Evolutionary conservation across 2,888 invertebrate genomes (phyloP), one percentile per base, ranked within the genome.

Genomic region (Xestia rhomboidea): DNA sequence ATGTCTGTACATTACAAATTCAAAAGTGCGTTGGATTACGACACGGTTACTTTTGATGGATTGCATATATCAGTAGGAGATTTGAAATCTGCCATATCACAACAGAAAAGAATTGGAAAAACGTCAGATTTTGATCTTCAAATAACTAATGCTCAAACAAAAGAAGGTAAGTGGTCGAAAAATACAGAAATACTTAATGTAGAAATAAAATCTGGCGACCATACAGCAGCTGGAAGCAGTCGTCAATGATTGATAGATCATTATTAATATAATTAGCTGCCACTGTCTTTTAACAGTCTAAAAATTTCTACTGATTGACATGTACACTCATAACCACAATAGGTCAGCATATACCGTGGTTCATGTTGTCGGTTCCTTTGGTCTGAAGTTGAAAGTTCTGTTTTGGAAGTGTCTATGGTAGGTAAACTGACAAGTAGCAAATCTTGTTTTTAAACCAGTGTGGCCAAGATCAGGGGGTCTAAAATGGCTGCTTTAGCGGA

Each of bases 1-100:
- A 99, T 99, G 98, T 99, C 99, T 92, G 99, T 99, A 88, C 99
- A 99, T 96, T 99, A 99, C 97, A 99, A 99, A 96, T 99, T 99
- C 94, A 99, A 99, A 97, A 99, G 99, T 92, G 98, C 99, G 82
- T 97, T 99, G 93, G 99, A 99, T 94, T 99, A 98, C 97, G 99
- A 99, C 94, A 99, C 99, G 15, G 98, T 99, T 84, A 99, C 99
- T 60, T 99, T 99, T 94, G 99, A 99, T 97, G 99, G 99, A 79
- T 97, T 99, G 79, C 99, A 99, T 94, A 99, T 99, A 92, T 99
- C 99, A 66, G 98, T 99, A 87, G 98, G 98, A 68, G 99, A 99
- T 94, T 97, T 99, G 86, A 99, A 99, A 96, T 98, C 99, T 91
- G 98, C 99, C 74, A 99, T 99, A 89, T 98, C 99, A 82, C 98